Base-by-base conservation (phyloP, 1,140 invertebrate genomes). In the Cydia splendana region DNA sequence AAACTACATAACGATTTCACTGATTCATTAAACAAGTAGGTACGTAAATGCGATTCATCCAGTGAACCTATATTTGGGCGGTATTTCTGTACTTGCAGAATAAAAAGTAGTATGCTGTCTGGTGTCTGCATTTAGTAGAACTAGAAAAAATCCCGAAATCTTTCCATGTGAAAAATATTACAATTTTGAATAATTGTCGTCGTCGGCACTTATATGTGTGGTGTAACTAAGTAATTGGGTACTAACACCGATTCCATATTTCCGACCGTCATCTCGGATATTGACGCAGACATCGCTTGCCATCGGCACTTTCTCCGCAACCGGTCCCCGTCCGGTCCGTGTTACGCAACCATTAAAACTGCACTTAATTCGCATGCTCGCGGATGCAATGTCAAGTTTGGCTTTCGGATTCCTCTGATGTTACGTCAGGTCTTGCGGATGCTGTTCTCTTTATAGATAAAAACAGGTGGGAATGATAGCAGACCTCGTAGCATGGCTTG, bases 371-470 rank as follows among this genome's bases (percentile, higher is more conserved):
- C 57, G 57, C 20, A 62, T 62, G 57, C 57, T 62, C 57, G 57
- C 57, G 57, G 57, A 62, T 62, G 57, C 57, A 62, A 62, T 62
- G 57, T 62, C 57, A 62, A 62, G 57, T 62, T 62, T 62, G 57
- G 57, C 57, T 62, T 62, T 62, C 57, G 57, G 57, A 62, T 62
- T 62, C 57, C 57, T 62, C 57, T 62, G 18, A 15, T 18, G 20
- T 62, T 62, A 24, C 57, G 20, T 62, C 20, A 53, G 51, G 51
- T 24, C 18, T 62, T 62, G 18, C 57, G 18, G 57, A 62, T 62
- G 20, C 57, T 62, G 18, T 24, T 24, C 18, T n/a, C 5, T 53
- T 53, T 62, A 4, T 7, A 10, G 4, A 18, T 18, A 18, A 12
- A 53, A 12, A 7, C n/a, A 53, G 12, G 51, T 7, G 15, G 51